A percentile compares a stretch with the other conserved stretches of the same genome.
Conservation (phyloP, 2,797 vertebrate genomes). For the Bradypus variegatus region DNA sequence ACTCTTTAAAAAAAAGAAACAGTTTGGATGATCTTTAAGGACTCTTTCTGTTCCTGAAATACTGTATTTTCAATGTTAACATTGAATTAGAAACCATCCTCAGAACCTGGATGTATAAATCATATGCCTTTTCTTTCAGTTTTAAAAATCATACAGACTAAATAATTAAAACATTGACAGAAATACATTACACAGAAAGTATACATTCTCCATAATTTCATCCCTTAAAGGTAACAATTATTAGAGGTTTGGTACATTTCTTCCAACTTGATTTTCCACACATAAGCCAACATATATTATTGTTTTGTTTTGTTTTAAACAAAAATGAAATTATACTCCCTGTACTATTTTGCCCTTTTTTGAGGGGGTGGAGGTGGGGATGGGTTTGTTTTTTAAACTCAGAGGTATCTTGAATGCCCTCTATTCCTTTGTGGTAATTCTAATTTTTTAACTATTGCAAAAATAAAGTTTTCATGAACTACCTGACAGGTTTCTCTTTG, state of each 20-base stretch:
- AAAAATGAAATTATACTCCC: neutral
- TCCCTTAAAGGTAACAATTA: neutral
- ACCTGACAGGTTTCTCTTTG: neutral
- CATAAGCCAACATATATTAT: neutral
- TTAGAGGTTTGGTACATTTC: conserved; percentile 17
- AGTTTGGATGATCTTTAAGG: neutral
- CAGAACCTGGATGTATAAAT: neutral
- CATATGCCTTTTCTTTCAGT: neutral
- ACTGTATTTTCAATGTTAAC: conserved; percentile 14
- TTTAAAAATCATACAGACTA: neutral
- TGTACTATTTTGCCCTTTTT: neutral
- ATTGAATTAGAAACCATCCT: neutral
- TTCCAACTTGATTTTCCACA: conserved; percentile 11
- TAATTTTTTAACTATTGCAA: neutral
- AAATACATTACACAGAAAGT: neutral
- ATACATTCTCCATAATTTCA: neutral
- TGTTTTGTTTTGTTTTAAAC: neutral
- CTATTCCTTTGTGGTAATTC: neutral
- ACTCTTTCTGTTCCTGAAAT: neutral
- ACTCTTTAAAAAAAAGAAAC: neutral
- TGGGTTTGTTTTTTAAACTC: neutral
- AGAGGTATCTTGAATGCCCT: neutral
- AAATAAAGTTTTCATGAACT: neutral
- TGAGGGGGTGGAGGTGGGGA: too few relatives aligned
- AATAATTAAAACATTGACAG: neutral